Evolutionary conservation across 2,888 invertebrate species (phyloP).

Genomic region (Himalopsyche japonica): DNA sequence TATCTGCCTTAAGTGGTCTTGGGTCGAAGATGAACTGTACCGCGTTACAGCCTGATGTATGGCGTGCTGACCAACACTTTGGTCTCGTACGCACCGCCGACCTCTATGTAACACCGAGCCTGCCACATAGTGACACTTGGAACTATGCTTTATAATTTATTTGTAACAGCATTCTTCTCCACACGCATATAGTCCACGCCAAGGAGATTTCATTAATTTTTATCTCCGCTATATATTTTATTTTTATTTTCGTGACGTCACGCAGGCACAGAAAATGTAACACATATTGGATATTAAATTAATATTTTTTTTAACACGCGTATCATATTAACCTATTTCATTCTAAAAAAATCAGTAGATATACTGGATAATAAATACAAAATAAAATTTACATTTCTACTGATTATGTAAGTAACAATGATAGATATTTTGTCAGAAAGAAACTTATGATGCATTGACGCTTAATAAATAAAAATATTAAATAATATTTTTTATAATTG

Average conservation of each 20-base stretch:
- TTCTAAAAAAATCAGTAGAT: no score
- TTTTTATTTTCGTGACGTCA: background rate
- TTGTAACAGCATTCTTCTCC: background rate
- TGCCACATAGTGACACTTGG: background rate
- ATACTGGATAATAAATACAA: no score
- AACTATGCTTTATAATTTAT: background rate
- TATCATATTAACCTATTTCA: no score
- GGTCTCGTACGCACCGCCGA: background rate
- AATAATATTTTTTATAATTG: no score
- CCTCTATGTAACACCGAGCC: background rate
- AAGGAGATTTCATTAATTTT: background rate
- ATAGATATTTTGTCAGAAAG: no score
- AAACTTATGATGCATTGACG: no score
- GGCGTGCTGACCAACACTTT: slow-evolving; percentile 5
- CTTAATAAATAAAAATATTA: no score
- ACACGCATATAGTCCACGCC: background rate
- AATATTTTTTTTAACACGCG: no score
- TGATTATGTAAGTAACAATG: no score
- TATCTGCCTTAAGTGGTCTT: slow-evolving; percentile 24
- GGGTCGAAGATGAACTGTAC: slow-evolving; percentile 24
- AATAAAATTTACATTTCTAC: no score
- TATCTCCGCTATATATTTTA: background rate
- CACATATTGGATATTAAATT: no score
- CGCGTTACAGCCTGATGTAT: slow-evolving; percentile 26
- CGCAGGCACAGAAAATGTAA: background rate